Evolutionary conservation across 1,140 invertebrate species (phyloP), one percentile per base, ranked within the genome.

Genomic region (Zaprionus taronus): DNA sequence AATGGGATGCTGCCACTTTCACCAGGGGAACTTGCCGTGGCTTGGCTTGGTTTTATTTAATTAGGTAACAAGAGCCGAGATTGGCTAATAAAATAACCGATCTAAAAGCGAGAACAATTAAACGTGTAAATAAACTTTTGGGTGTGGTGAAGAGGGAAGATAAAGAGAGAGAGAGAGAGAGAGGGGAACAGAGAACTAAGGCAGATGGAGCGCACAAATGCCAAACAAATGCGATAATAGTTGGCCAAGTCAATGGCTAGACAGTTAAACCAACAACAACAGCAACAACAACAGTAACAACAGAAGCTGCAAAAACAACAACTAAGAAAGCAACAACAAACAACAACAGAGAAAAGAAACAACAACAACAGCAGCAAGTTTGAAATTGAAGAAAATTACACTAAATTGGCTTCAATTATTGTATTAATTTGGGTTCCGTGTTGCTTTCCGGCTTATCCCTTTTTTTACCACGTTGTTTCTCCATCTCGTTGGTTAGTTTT

Each of bases 381-480:
- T 70, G 72, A 86, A 86, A 86, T 85, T 85, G 83, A 77, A 90
- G 81, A 91, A 91, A 91, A 91, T 91, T 91, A 91, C 85, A 91
- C 90, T 85, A 91, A 91, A 91, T 91, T 91, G 90, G 90, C 90
- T 91, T 91, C 90, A 91, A 91, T 91, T 91, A 91, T 91, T 91
- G 90, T 91, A 91, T 91, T 91, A 91, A 91, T 91, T 91, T 91
- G 90, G 90, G 90, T 91, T 91, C 90, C 90, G 90, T 91, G 90
- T 91, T 91, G 90, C 90, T 91, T 91, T 91, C 90, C 90, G 82
- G 90, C 90, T 91, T 90, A 91, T 91, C 90, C 90, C 90, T 91
- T 77, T 77, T 71, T 70, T 9, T 17, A 9, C 49, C 57, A 69
- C 61, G 36, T 69, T 79, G 72, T 73, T 80, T 56, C 60, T 65